Conservation (phyloP, 2,888 invertebrate species). For the Agrotis ipsilon region DNA sequence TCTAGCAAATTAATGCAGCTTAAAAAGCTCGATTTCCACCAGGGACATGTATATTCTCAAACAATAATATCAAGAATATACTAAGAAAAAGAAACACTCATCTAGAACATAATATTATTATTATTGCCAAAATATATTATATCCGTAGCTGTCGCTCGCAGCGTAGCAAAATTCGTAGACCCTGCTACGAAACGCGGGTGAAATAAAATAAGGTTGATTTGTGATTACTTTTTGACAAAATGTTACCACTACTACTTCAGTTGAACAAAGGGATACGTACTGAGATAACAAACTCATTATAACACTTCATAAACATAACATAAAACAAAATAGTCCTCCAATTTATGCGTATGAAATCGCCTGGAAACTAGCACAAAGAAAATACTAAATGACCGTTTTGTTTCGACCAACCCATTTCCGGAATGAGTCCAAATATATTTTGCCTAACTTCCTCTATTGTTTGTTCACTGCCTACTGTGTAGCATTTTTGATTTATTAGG, state of each 20-base stretch:
- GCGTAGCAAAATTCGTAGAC: slow-evolving; percentile 32
- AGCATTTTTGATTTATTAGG: slow-evolving; percentile 61
- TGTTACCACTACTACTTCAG: slow-evolving; percentile 1
- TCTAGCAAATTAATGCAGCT: not conserved
- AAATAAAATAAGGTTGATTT: slow-evolving; percentile 18
- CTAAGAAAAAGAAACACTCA: not conserved
- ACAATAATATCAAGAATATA: not conserved
- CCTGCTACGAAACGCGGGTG: slow-evolving; percentile 5
- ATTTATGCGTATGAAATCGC: slow-evolving; percentile 54
- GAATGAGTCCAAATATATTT: slow-evolving; percentile 57
- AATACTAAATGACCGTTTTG: slow-evolving; percentile 70
- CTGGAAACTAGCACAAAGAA: slow-evolving; percentile 59
- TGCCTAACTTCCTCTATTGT: slow-evolving; percentile 57
- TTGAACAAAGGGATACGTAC: slow-evolving; percentile 31
- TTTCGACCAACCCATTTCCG: slow-evolving; percentile 67
- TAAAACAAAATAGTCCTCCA: slow-evolving; percentile 44
- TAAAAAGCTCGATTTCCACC: not conserved
- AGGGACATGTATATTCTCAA: too few species aligned
- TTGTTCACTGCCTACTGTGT: slow-evolving; percentile 42
- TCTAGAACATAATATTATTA: not conserved
- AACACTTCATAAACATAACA: slow-evolving; percentile 37
- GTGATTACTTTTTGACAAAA: slow-evolving; percentile 1
- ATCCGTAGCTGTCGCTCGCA: slow-evolving; percentile 1
- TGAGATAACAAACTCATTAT: slow-evolving; percentile 43
- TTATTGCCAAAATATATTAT: not conserved